These are phyloP conservation scores for Pristiophorus japonicus DNA, from an alignment of 2,113 vertebrate species.

Conservation along the genomic window DNA sequence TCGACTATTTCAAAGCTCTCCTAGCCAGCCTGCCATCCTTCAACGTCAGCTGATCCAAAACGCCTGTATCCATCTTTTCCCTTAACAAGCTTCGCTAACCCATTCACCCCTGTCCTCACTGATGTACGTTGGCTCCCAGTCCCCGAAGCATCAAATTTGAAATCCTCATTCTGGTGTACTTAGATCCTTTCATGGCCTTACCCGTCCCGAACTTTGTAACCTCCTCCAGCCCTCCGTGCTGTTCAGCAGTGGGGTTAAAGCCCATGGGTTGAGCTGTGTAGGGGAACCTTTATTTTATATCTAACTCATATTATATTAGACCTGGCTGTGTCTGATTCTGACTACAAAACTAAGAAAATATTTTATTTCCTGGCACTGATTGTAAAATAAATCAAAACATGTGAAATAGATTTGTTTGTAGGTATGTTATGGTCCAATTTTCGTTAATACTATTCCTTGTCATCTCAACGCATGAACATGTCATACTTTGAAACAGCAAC, in stretches of 20 bases:
- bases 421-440: neutral
- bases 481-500: neutral
- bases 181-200: no score
- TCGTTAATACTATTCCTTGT: neutral
- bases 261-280: neutral
- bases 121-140: neutral
- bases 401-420: neutral
- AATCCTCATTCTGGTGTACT: neutral
- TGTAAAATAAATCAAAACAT: neutral
- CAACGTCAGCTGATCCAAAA: neutral
- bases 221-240: neutral
- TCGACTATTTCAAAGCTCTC: neutral
- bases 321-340: neutral
- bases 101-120: neutral
- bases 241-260: neutral
- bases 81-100: neutral
- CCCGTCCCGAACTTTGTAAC: neutral
- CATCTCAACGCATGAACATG: neutral
- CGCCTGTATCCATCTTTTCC: neutral
- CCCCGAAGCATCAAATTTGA: neutral
- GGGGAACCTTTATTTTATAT: neutral
- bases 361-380: neutral
- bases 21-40: neutral
- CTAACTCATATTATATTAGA: neutral
- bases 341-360: neutral